Evolutionary conservation across 1,140 invertebrate genomes (phyloP).

Genomic region (Drosophila kikkawai): DNA sequence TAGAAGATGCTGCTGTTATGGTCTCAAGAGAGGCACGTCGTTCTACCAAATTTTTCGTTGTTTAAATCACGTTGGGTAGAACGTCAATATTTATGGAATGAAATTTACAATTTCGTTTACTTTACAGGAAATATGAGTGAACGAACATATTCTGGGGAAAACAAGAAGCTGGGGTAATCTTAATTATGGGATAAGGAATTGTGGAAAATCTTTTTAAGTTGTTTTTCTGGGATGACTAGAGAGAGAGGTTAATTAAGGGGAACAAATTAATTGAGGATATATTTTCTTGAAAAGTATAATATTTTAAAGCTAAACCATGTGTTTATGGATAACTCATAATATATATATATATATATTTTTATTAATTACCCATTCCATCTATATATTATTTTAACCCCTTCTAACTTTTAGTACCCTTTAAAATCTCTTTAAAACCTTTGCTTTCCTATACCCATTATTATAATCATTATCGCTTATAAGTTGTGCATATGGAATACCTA

Average conservation of each 20-base stretch:
- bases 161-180: constrained; percentile 1
- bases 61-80: constrained; percentile 19
- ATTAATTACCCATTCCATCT: too few relatives aligned
- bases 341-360: not conserved
- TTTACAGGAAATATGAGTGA: not conserved
- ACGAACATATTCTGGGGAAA: not conserved
- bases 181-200: constrained; percentile 2
- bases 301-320: not conserved
- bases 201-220: not conserved
- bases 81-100: constrained; percentile 28
- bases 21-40: constrained; percentile 7
- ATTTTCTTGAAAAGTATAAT: not conserved
- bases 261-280: not conserved
- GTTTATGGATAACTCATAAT: not conserved
- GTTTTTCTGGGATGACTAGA: not conserved
- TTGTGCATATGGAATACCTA: not conserved
- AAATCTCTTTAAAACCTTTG: not conserved
- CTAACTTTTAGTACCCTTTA: not conserved
- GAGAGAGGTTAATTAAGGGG: not conserved
- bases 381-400: too few relatives aligned
- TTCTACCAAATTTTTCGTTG: constrained; percentile 26
- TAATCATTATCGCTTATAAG: not conserved
- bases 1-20: constrained; percentile 8
- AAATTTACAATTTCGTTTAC: constrained; percentile 18
- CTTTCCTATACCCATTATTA: not conserved